Percentiles rank a stretch among this genome's conserved stretches.
Evolutionary conservation across 2,113 vertebrate species (phyloP).

Genomic region (Polypterus senegalus): DNA sequence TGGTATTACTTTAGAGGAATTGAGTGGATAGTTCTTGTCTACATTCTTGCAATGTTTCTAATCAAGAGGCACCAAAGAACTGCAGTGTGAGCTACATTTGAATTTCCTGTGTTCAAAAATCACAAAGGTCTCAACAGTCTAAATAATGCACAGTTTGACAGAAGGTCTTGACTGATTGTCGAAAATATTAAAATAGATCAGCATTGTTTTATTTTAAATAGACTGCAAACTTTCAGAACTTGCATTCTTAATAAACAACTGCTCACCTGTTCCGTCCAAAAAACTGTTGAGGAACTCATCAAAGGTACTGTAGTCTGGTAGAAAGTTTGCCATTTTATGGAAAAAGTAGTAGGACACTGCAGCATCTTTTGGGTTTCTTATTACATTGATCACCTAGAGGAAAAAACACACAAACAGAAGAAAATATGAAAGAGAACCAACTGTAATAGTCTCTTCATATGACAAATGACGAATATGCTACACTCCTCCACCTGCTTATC

Average conservation of each 20-base stretch:
- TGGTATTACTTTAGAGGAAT: too few species aligned
- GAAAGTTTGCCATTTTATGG: constrained; percentile 63
- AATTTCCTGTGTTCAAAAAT: not conserved
- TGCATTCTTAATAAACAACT: too few species aligned
- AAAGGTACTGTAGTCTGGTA: constrained; percentile 51
- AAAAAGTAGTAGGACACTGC: constrained; percentile 70
- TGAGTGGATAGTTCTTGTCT: too few species aligned
- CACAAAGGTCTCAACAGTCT: not conserved
- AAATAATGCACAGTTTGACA: not conserved
- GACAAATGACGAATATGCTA: too few species aligned
- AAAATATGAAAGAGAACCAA: not conserved
- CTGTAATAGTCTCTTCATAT: too few species aligned
- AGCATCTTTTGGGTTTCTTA: constrained; percentile 73
- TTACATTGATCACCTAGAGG: constrained; percentile 63
- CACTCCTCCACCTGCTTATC: too few species aligned
- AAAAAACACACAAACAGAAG: not conserved
- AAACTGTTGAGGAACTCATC: constrained; percentile 50
- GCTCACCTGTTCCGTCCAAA: constrained; percentile 53
- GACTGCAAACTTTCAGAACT: too few species aligned
- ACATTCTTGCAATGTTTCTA: too few species aligned
- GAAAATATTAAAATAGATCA: too few species aligned
- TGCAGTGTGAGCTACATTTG: not conserved
- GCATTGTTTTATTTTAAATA: too few species aligned
- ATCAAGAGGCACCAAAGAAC: too few species aligned
- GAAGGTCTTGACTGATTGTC: too few species aligned